Percentiles rank a stretch among this genome's conserved stretches.
Evolutionary conservation across 2,113 vertebrate species (phyloP).

Genomic region (Istiophorus platypterus): DNA sequence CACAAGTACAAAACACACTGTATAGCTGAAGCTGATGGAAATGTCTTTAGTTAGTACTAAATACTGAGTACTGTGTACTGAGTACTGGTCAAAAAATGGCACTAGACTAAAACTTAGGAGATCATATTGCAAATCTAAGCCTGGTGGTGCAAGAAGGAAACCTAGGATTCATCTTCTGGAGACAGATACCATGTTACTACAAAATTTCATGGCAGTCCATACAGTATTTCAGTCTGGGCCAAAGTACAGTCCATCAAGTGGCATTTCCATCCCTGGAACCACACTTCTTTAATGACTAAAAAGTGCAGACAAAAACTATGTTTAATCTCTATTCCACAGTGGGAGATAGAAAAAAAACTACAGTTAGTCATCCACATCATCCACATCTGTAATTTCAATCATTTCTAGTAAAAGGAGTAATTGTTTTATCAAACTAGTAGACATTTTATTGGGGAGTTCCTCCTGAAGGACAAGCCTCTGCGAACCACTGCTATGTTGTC

Average conservation of each 20-base stretch:
- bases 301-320: too few relatives aligned
- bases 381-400: neutral
- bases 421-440: too few relatives aligned
- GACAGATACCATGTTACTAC: neutral
- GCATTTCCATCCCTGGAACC: too few relatives aligned
- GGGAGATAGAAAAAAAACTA: neutral
- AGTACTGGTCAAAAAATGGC: too few relatives aligned
- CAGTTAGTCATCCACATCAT: neutral
- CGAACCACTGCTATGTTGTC: conserved; percentile 5
- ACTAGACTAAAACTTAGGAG: too few relatives aligned
- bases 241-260: too few relatives aligned
- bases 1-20: too few relatives aligned
- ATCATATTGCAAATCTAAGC: neutral
- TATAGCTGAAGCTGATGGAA: too few relatives aligned
- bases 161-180: too few relatives aligned
- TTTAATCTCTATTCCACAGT: neutral
- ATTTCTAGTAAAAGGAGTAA: neutral
- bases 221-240: neutral
- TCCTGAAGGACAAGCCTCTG: neutral
- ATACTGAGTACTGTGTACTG: too few relatives aligned
- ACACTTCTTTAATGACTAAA: too few relatives aligned
- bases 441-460: neutral
- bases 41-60: too few relatives aligned
- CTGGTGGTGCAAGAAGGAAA: neutral
- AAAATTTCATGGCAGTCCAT: neutral